Evolutionary conservation across 2,113 vertebrate species (phyloP).

Genomic region (Microcebus griseorufus): DNA sequence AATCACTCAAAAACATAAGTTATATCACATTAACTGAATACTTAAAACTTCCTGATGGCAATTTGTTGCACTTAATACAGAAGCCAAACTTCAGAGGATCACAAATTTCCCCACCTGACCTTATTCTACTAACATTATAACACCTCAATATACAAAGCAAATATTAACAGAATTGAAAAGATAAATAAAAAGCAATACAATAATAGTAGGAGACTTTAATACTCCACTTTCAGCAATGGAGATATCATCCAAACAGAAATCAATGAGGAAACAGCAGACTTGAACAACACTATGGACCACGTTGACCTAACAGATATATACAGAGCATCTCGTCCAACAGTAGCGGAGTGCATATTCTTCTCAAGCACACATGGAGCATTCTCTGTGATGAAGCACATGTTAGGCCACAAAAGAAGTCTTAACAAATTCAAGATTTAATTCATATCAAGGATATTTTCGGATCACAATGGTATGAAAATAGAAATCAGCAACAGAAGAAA

Average conservation of each 20-base stretch:
- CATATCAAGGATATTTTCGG: background rate
- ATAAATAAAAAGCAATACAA: background rate
- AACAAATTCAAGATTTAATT: background rate
- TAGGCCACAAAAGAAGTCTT: background rate
- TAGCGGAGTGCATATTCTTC: background rate
- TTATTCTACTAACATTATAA: background rate
- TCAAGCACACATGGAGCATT: background rate
- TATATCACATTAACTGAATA: background rate
- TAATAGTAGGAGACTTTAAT: background rate
- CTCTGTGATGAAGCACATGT: background rate
- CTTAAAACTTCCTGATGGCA: background rate
- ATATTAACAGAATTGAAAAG: background rate
- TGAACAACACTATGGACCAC: background rate
- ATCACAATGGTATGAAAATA: background rate
- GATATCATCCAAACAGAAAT: background rate
- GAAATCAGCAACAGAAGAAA: background rate
- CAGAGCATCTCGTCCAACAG: background rate
- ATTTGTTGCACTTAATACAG: background rate
- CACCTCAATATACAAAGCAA: background rate
- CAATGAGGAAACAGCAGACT: background rate
- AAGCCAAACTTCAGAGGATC: background rate
- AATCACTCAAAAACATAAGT: background rate
- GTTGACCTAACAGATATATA: background rate
- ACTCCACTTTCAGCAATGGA: background rate
- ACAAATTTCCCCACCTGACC: background rate